phyloP scores from a whole-genome alignment of 1,140 invertebrate species.

The Caenorhabditis tropicalis region DNA sequence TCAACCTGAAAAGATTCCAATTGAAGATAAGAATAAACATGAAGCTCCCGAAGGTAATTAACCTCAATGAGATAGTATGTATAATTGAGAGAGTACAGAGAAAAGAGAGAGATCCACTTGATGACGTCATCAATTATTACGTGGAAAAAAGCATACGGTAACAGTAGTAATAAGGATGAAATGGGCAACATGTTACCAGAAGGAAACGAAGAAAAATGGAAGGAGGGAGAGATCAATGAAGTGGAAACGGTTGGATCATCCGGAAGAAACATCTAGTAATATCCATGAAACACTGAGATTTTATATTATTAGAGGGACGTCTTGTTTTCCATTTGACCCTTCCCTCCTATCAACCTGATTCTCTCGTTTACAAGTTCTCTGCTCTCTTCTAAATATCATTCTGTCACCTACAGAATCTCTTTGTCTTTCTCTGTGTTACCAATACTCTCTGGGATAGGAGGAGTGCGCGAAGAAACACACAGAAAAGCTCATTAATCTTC shows the following conservation, averaged over 20 bases:
- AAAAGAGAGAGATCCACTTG: not conserved
- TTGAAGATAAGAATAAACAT: not conserved
- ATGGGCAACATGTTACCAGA: conserved; percentile 22
- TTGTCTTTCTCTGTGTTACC: not conserved
- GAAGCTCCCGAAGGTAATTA: not conserved
- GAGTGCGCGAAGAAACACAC: not conserved
- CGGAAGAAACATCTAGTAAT: not conserved
- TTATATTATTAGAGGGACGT: no score
- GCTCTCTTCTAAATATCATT: not conserved
- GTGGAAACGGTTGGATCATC: conserved; percentile 2
- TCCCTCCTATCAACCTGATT: no score
- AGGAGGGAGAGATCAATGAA: not conserved
- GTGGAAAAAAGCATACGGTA: not conserved
- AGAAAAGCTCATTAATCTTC: conserved; percentile 16
- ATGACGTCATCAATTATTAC: not conserved
- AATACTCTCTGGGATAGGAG: not conserved
- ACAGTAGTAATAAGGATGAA: not conserved
- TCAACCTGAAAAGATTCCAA: not conserved
- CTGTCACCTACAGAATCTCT: not conserved
- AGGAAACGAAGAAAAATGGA: not conserved
- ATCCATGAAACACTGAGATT: not conserved
- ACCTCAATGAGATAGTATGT: not conserved
- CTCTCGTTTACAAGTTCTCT: no score
- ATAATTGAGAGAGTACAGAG: not conserved
- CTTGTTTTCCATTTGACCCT: no score